Percentiles rank a stretch among this genome's conserved stretches.
Evolutionary conservation across 2,797 vertebrate genomes (phyloP).

Genomic region (Miichthys miiuy): DNA sequence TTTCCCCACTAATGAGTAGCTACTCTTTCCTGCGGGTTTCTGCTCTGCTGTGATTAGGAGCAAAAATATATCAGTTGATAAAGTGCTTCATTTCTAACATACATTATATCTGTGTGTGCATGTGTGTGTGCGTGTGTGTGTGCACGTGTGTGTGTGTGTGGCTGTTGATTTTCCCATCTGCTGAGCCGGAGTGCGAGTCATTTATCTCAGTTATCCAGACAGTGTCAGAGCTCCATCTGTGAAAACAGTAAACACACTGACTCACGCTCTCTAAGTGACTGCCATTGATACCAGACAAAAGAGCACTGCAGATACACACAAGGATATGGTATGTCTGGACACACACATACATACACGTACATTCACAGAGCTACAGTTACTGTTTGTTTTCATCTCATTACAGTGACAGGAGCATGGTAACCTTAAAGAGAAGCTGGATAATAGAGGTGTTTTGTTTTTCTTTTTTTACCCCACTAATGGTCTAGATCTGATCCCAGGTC

Average conservation of each 20-base stretch:
- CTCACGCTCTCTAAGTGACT: conserved; percentile 75
- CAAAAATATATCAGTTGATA: conserved; percentile 38
- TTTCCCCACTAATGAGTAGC: conserved; percentile 60
- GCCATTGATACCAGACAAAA: conserved; percentile 69
- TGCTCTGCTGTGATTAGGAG: conserved; percentile 50
- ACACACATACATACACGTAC: conserved; percentile 16
- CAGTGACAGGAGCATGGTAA: conserved; percentile 69
- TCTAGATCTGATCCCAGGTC: conserved; percentile 37
- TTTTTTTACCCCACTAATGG: conserved; percentile 28
- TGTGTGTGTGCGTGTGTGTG: conserved; percentile 20
- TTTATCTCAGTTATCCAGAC: conserved; percentile 85
- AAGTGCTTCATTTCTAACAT: conserved; percentile 43
- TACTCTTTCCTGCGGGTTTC: conserved; percentile 51
- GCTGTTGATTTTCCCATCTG: conserved; percentile 77
- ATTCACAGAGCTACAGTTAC: conserved; percentile 55
- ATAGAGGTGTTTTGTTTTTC: conserved; percentile 56
- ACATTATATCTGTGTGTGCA: conserved; percentile 18
- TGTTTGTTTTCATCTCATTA: conserved; percentile 78
- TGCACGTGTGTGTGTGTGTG: conserved; percentile 15
- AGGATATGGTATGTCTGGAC: conserved; percentile 39
- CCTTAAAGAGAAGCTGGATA: conserved; percentile 61
- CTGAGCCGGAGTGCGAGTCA: conserved; percentile 68
- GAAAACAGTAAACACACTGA: conserved; percentile 83
- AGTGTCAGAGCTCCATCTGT: conserved; percentile 83
- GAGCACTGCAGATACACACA: conserved; percentile 47